Percentiles rank a stretch among this genome's conserved stretches.
phyloP scores from a whole-genome alignment of 2,797 vertebrate genomes.

The Dallia pectoralis region DNA sequence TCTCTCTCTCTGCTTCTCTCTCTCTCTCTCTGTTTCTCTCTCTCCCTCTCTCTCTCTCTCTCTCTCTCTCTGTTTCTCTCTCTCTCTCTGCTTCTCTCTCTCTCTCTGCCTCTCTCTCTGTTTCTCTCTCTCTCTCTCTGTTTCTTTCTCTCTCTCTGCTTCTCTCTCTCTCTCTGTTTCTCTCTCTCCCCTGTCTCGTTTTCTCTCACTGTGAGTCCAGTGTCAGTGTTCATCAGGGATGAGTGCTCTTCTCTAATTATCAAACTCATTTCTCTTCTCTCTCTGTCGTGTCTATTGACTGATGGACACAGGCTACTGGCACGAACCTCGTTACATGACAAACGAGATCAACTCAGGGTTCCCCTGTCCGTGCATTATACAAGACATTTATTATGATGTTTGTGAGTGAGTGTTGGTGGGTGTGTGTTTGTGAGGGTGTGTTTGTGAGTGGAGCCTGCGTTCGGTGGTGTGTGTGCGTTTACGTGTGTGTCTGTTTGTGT shows the following conservation, averaged over 20 bases:
- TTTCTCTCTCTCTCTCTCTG: conserved; percentile 13
- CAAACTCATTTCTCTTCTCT: conserved; percentile 10
- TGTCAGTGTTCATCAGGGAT: conserved; percentile 18
- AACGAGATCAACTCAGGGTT: conserved; percentile 5
- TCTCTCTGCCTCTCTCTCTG: conserved; percentile 34
- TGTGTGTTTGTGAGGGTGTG: background rate
- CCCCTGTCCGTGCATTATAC: background rate
- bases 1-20: conserved; percentile 37
- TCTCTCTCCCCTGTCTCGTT: conserved; percentile 14
- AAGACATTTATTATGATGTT: background rate
- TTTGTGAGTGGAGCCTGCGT: background rate
- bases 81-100: conserved; percentile 50
- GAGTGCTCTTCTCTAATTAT: conserved; percentile 17
- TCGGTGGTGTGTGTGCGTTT: background rate
- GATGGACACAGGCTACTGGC: conserved; percentile 18
- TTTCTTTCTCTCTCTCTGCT: conserved; percentile 34
- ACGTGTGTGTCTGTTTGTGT: too few species aligned
- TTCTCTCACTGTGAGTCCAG: background rate
- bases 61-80: conserved; percentile 19
- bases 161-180: conserved; percentile 9
- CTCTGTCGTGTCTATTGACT: conserved; percentile 12
- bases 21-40: conserved; percentile 26
- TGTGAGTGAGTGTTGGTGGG: background rate
- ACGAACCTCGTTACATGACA: conserved; percentile 1
- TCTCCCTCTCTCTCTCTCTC: conserved; percentile 34